These are phyloP conservation scores for Mesocricetus auratus DNA, from an alignment of 2,113 vertebrate species.

Conservation along the genomic window DNA sequence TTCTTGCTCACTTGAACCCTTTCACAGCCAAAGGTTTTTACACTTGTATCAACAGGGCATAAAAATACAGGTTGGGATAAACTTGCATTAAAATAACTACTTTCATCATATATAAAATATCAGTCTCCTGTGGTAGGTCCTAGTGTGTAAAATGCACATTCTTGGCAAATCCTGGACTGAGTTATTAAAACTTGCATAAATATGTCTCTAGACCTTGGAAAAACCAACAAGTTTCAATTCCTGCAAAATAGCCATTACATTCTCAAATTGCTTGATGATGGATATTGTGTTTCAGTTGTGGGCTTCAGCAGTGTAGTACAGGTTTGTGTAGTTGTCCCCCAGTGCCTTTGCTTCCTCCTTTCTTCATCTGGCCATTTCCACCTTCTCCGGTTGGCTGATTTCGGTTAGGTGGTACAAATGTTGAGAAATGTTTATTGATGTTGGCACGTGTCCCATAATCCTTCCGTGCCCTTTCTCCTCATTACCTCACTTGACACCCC, in stretches of 20 bases:
- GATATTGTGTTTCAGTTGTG: not conserved
- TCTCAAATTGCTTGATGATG: not conserved
- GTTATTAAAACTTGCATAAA: not conserved
- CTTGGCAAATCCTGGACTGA: not conserved
- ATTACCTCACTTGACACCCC: constrained; percentile 66
- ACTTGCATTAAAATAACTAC: not conserved
- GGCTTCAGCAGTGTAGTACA: not conserved
- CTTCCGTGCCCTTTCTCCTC: constrained; percentile 66
- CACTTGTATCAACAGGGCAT: not conserved
- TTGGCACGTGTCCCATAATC: constrained; percentile 42
- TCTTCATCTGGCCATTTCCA: constrained; percentile 68
- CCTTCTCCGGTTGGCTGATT: constrained; percentile 56
- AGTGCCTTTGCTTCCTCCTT: constrained; percentile 48
- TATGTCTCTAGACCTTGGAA: not conserved
- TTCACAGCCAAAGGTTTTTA: not conserved
- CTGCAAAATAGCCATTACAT: not conserved
- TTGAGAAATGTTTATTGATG: constrained; percentile 74
- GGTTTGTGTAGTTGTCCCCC: constrained; percentile 14
- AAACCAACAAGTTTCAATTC: not conserved
- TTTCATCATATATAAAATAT: not conserved
- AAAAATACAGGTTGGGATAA: not conserved
- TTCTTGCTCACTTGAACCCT: not conserved
- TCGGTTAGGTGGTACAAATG: constrained; percentile 69
- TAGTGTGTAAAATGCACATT: not conserved
- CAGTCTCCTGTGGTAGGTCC: not conserved